phyloP scores from a whole-genome alignment of 2,888 invertebrate species.

The Ypsolopha sequella region DNA sequence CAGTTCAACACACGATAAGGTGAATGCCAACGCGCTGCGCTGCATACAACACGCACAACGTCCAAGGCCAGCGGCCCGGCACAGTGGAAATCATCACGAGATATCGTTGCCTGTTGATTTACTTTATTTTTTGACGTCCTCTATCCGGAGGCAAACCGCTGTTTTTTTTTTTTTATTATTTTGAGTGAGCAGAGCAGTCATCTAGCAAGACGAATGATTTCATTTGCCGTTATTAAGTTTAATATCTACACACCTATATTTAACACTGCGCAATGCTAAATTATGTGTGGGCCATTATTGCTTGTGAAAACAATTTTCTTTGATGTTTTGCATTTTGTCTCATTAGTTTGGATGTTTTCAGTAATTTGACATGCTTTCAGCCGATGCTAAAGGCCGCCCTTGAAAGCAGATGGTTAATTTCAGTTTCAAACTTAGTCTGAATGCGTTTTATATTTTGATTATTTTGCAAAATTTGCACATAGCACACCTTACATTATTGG shows the following conservation, averaged over 20 bases:
- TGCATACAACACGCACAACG: slow-evolving; percentile 28
- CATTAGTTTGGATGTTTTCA: slow-evolving; percentile 6
- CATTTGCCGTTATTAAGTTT: no score
- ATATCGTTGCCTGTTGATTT: no score
- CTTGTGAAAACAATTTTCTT: slow-evolving; percentile 7
- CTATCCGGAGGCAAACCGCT: no score
- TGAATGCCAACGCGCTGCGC: slow-evolving; percentile 36
- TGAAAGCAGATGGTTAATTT: not conserved
- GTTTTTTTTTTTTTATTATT: no score
- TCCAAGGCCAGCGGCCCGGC: slow-evolving; percentile 41
- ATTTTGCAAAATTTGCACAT: no score
- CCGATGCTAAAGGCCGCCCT: not conserved
- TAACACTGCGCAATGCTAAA: not conserved
- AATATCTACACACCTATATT: not conserved
- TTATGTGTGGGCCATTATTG: slow-evolving; percentile 5
- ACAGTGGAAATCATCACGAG: not conserved
- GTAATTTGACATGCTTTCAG: not conserved
- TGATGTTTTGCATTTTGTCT: slow-evolving; percentile 13
- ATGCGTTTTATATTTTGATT: no score
- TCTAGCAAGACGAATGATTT: no score
- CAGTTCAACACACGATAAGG: slow-evolving; percentile 69
- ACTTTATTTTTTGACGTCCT: no score
- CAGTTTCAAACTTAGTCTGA: no score
- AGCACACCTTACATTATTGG: no score
- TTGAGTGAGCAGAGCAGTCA: no score